Base-by-base conservation (phyloP, 1,140 invertebrate genomes). In the Drosophila hydei region DNA sequence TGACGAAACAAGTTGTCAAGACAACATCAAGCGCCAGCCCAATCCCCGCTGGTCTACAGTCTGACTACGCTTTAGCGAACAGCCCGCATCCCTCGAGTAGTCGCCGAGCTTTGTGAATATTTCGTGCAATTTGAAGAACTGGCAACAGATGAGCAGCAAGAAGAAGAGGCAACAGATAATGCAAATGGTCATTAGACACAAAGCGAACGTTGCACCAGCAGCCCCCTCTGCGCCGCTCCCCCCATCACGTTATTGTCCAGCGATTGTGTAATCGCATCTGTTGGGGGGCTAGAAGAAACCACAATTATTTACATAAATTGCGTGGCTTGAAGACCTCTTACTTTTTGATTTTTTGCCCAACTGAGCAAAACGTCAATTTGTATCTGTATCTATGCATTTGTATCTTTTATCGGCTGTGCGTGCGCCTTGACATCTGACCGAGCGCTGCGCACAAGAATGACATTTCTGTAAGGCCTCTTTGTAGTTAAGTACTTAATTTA, bases 121-220 rank as follows among this genome's bases (percentile, higher is more conserved):
- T 85, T 85, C 72, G 73, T 79, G 81, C 65, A 87, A 87, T 81
- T 77, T 78, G 81, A 63, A 77, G 64, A 67, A 62, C 79, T 63
- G 69, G 43, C 69, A 81, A 69, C 64, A 47, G 38, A 43, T 38
- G 52, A 71, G 65, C 59, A 48, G 63, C 69, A 52, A 58, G 19
- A 16, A 23, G 40, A 38, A 56, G 54, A 30, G 70, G 60, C 58
- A 62, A 43, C 48, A 79, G 77, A 75, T 88, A 87, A 88, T 88
- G 83, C 75, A 83, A 83, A 87, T 89, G 79, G 83, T 88, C 83
- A 87, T 88, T 83, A 87, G 60, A 79, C 74, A 70, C 69, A 64
- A 50, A 73, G 62, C 51, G 33, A 55, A 48, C 50, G 30, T 61
- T 50, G 30, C 50, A 51, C 48, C 72, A 60, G 61, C 48, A 40